Evolutionary conservation across 64 coral and sea anemone genomes (phyloP).

Genomic region (Pachyseris speciosa): DNA sequence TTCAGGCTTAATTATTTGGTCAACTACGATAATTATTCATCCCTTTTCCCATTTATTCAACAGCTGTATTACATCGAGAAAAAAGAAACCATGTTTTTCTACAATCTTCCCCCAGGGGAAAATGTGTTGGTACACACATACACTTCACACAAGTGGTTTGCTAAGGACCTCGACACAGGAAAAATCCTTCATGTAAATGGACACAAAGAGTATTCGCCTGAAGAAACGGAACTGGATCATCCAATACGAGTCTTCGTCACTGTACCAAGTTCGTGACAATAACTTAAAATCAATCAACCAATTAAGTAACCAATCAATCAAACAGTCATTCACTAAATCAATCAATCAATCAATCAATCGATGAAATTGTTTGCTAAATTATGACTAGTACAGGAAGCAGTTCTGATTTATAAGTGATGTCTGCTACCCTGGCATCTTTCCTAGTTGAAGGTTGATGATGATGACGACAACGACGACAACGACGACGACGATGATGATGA

Average conservation of each 20-base stretch:
- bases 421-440: no score
- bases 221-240: neutral
- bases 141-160: conserved; percentile 66
- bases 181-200: conserved; percentile 46
- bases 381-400: no score
- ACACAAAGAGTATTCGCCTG: conserved; percentile 1
- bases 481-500: neutral
- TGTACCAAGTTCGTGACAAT: conserved; percentile 61
- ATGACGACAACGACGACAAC: neutral
- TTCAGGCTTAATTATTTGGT: no score
- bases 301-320: neutral
- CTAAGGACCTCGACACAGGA: conserved; percentile 40
- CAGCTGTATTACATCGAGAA: conserved; percentile 43
- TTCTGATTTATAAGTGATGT: neutral
- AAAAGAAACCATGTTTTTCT: conserved; percentile 5
- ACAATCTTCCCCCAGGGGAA: conserved; percentile 40
- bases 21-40: neutral
- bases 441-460: neutral
- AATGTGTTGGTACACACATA: conserved; percentile 39
- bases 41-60: neutral
- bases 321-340: no score
- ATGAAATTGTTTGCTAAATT: no score
- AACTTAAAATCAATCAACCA: neutral
- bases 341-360: no score
- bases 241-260: conserved; percentile 52